Evolutionary conservation across 37 sponge, comb jelly and placozoan species (phyloP), one percentile per base, ranked within the genome.

Genomic region (Haliclona indistincta): DNA sequence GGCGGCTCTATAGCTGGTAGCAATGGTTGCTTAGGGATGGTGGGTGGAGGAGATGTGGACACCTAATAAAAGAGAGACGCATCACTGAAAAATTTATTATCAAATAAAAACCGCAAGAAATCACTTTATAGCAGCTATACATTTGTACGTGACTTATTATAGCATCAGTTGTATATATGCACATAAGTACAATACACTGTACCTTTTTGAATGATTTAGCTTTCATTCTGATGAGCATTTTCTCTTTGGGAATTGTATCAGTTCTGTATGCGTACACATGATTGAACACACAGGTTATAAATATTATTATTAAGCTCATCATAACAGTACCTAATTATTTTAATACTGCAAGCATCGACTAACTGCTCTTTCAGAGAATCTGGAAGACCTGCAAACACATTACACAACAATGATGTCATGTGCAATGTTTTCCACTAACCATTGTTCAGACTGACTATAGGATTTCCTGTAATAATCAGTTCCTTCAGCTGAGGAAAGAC

Each of bases 391-490:
- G 25, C 7, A 58, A 58, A 34, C 6, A 66, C n/a, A 66, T 66
- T 20, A 36, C 10, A 32, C 4, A 26, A 66, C 8, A 40, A 20
- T 26, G 15, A 66, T 32, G 29, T 40, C 8, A 33, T 33, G 35
- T 3, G 25, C 15, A 42, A 36, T 15, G 4, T 29, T 2, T 40
- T 1, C 17, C 13, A 51, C 38, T 35, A 74, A 85, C 93, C 93
- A 71, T 68, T 88, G 37, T 53, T 41, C n/a, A 60, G 66, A 25
- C 55, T 63, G 26, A 81, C 77, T 33, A 93, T 53, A 34, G 93
- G 93, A 47, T 93, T 93, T 2, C 84, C 93, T 65, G 79, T 73
- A 39, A 93, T 81, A 7, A 84, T 42, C 25, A 93, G 56, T 38
- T 72, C 44, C 47, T 81, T 87, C 40, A 93, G 55, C 6, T 47